Conservation (phyloP, 2,113 vertebrate species). For the Vireo altiloquus region DNA sequence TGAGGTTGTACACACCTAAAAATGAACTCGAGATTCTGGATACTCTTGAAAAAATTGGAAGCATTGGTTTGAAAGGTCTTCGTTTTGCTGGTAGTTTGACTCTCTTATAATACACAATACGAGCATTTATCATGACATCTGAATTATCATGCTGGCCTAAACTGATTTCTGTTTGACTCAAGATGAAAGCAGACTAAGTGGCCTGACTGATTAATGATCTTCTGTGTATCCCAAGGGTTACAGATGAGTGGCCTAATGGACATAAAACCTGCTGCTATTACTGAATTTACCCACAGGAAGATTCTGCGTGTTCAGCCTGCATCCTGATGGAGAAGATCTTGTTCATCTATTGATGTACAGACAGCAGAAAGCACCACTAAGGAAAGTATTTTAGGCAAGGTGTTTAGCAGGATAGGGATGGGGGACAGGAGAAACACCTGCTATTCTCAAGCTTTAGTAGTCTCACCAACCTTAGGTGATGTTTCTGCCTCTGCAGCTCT, state of each 20-base stretch:
- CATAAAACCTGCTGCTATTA: background rate
- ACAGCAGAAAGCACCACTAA: background rate
- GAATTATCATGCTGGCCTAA: background rate
- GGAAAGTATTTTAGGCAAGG: background rate
- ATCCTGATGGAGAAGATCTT: background rate
- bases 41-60: background rate
- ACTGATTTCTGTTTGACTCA: background rate
- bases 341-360: background rate
- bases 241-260: background rate
- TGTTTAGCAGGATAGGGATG: background rate
- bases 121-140: background rate
- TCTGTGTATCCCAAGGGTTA: background rate
- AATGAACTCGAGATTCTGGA: background rate
- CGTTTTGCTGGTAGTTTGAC: background rate
- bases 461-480: background rate
- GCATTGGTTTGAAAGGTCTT: background rate
- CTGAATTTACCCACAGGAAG: background rate
- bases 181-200: background rate
- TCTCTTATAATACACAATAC: background rate
- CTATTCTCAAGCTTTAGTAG: background rate
- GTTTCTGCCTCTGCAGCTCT: background rate
- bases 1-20: background rate
- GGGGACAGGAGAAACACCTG: background rate
- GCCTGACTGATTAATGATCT: background rate
- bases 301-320: background rate